Percentiles rank a stretch among this genome's conserved stretches.
Evolutionary conservation across 2,797 vertebrate species (phyloP).

Genomic region (Babyrousa celebensis): DNA sequence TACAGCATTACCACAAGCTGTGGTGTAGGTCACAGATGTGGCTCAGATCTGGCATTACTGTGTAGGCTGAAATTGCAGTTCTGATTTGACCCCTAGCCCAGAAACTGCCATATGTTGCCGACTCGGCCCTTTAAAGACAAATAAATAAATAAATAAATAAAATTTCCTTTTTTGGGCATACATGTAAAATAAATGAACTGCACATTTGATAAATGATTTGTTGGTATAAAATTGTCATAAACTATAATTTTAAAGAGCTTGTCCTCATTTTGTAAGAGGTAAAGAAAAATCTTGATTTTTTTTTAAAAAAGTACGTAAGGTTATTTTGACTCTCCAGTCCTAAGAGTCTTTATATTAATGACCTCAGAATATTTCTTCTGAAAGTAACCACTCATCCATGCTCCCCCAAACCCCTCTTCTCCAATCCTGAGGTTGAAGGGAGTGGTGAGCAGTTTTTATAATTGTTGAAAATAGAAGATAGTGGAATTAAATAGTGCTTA

Average conservation of each 20-base stretch:
- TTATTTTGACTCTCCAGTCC: conserved; percentile 22
- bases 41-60: no score
- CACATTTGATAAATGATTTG: not conserved
- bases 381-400: not conserved
- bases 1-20: no score
- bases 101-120: no score
- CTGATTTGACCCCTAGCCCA: no score
- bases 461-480: not conserved
- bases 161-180: not conserved
- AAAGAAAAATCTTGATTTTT: conserved; percentile 44
- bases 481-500: conserved; percentile 47
- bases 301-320: not conserved
- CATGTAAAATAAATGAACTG: not conserved
- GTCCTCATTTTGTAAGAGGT: not conserved
- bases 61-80: not conserved
- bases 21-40: no score
- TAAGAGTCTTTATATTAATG: not conserved
- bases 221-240: not conserved
- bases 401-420: not conserved
- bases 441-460: not conserved
- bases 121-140: no score
- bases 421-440: not conserved
- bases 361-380: not conserved
- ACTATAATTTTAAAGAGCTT: not conserved
- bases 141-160: not conserved